Percentiles rank a stretch among this genome's conserved stretches.
phyloP scores from a whole-genome alignment of 2,797 vertebrate species.

The Labroides dimidiatus region DNA sequence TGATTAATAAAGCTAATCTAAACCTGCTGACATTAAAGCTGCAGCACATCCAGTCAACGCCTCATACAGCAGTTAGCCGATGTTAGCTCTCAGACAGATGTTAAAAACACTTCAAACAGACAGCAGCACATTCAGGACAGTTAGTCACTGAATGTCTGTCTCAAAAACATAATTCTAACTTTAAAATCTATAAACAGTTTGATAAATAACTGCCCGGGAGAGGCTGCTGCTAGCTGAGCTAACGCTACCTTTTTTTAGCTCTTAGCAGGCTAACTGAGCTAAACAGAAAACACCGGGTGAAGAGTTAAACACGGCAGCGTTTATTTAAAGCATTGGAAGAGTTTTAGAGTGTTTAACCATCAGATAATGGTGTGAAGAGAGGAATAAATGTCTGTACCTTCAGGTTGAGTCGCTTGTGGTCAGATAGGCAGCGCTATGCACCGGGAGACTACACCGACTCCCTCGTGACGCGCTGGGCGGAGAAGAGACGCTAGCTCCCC shows the following conservation, averaged over 20 bases:
- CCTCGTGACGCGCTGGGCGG: constrained; percentile 48
- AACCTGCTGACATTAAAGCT: constrained; percentile 51
- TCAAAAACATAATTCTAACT: not conserved
- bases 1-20: constrained; percentile 22
- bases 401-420: constrained; percentile 42
- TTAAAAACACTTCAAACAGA: not conserved
- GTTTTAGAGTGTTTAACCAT: not conserved
- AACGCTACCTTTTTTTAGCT: constrained; percentile 59
- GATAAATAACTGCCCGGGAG: not conserved
- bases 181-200: not conserved
- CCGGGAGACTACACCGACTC: constrained; percentile 36
- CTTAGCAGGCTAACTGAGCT: constrained; percentile 46
- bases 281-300: constrained; percentile 1
- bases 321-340: not conserved
- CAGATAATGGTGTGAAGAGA: not conserved
- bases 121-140: not conserved
- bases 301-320: not conserved
- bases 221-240: constrained; percentile 46
- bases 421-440: constrained; percentile 34
- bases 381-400: constrained; percentile 58
- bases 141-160: not conserved
- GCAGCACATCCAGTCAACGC: constrained; percentile 28
- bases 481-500: constrained; percentile 24
- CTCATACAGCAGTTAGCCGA: constrained; percentile 40
- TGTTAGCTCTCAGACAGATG: constrained; percentile 27